Evolutionary conservation across 92 coral and sea anemone genomes (phyloP).

Genomic region (Muricea muricata): DNA sequence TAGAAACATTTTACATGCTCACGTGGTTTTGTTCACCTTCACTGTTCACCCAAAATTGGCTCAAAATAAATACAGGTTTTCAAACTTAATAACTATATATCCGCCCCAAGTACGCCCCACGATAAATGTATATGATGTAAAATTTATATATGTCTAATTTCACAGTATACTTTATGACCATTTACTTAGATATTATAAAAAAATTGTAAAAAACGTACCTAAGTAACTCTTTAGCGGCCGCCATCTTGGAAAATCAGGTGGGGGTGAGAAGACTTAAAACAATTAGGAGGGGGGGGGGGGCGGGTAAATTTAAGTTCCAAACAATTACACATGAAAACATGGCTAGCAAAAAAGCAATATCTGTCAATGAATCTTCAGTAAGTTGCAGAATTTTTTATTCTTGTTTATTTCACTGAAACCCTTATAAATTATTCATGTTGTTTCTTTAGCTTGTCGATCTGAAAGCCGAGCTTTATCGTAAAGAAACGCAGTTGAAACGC

Average conservation of each 20-base stretch:
- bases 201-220: slow-evolving; percentile 13
- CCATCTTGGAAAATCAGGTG: background rate
- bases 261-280: background rate
- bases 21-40: too few species aligned
- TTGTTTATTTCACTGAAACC: background rate
- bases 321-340: slow-evolving; percentile 70
- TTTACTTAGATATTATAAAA: too few species aligned
- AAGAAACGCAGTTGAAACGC: slow-evolving; percentile 84
- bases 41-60: too few species aligned
- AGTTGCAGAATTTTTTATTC: background rate
- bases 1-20: background rate
- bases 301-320: background rate
- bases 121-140: background rate
- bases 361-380: slow-evolving; percentile 96
- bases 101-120: background rate
- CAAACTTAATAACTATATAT: background rate
- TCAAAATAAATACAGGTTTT: background rate
- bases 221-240: background rate
- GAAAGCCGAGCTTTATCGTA: slow-evolving; percentile 92
- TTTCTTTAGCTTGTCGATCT: slow-evolving; percentile 77
- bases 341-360: slow-evolving; percentile 86
- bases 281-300: slow-evolving; percentile 6
- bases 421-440: background rate
- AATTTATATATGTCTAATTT: background rate
- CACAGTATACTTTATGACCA: background rate